These are phyloP conservation scores for Tragopan temminckii DNA, from an alignment of 2,797 vertebrate species.

Conservation along the genomic window DNA sequence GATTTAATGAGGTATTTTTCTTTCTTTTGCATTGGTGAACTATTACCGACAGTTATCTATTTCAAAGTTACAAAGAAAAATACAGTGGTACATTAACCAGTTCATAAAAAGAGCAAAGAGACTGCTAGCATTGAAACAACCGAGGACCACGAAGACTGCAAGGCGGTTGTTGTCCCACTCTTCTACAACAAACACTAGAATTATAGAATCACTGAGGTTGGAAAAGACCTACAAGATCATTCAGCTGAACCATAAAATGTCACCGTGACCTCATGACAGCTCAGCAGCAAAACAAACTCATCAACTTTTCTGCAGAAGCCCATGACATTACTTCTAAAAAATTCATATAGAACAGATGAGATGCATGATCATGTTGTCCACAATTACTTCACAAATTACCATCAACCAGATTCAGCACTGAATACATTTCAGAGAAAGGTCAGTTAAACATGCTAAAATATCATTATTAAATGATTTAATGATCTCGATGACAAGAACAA, in stretches of 20 bases:
- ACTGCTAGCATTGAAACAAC: rapidly evolving
- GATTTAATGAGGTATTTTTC: background rate
- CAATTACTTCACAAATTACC: background rate
- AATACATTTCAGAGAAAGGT: background rate
- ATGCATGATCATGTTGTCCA: background rate
- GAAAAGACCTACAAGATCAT: too few species aligned
- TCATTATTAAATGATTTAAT: background rate
- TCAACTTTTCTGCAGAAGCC: background rate
- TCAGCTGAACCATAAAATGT: background rate
- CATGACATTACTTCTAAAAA: background rate
- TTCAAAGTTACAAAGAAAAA: background rate
- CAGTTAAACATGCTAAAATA: constrained; percentile 13
- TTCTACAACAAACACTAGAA: background rate
- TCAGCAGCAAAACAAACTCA: background rate
- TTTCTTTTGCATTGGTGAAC: background rate
- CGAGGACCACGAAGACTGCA: background rate
- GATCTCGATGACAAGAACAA: constrained; percentile 5
- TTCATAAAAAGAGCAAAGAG: background rate
- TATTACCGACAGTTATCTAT: background rate
- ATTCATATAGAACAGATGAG: background rate
- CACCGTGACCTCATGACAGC: background rate
- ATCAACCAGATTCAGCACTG: background rate
- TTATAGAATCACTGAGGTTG: too few species aligned
- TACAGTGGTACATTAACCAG: background rate
- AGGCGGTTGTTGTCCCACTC: background rate